These are phyloP conservation scores for Ctenopoma kingsleyae DNA, from an alignment of 2,797 vertebrate genomes.

Conservation along the genomic window DNA sequence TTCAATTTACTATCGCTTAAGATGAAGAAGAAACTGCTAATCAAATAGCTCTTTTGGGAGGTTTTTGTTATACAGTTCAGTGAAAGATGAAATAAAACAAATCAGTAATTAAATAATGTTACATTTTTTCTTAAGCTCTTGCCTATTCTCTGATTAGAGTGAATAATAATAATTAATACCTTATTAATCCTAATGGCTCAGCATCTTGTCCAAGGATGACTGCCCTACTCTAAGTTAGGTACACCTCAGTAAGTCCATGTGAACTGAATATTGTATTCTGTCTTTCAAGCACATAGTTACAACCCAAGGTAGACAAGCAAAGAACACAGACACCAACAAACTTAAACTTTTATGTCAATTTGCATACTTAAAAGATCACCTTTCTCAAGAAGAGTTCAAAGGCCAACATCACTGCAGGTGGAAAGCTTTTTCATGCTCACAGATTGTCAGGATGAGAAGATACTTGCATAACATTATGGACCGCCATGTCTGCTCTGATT, in stretches of 20 bases:
- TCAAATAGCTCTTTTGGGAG: too few relatives aligned
- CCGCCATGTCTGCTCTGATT: conserved; percentile 9
- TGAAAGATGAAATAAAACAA: too few relatives aligned
- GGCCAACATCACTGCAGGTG: neutral
- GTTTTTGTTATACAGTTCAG: too few relatives aligned
- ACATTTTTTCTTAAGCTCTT: too few relatives aligned
- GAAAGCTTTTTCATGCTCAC: neutral
- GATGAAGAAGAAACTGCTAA: too few relatives aligned
- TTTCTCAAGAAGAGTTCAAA: neutral
- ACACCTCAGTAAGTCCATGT: neutral
- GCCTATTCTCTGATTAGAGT: too few relatives aligned
- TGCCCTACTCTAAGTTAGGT: too few relatives aligned
- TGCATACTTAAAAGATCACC: neutral
- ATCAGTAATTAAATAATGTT: too few relatives aligned
- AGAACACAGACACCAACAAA: neutral
- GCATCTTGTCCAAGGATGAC: too few relatives aligned
- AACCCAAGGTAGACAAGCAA: neutral
- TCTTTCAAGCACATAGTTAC: neutral
- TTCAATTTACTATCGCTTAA: too few relatives aligned
- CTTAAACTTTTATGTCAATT: neutral
- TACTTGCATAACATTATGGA: neutral
- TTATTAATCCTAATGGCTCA: too few relatives aligned
- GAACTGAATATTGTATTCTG: neutral
- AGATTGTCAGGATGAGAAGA: neutral
- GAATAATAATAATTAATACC: too few relatives aligned